Evolutionary conservation across 2,888 invertebrate species (phyloP).

Genomic region (Serrognathus titanus): DNA sequence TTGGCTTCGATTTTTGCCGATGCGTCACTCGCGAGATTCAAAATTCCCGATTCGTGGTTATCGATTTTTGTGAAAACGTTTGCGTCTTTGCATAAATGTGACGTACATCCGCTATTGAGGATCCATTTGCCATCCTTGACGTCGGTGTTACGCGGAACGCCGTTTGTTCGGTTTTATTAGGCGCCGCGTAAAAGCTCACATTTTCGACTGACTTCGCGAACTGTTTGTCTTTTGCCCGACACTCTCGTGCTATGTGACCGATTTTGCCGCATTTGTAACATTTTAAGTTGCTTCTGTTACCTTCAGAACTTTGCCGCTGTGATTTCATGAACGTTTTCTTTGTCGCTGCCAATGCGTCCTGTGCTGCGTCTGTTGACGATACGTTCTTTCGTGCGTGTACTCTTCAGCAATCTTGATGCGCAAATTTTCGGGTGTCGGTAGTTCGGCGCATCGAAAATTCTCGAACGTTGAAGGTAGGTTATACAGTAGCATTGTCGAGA

Average conservation of each 20-base stretch:
- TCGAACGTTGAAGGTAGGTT: slow-evolving; percentile 35
- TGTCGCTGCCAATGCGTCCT: background rate
- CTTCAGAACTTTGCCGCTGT: background rate
- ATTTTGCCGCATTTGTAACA: background rate
- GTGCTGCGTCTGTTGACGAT: background rate
- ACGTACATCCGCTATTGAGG: slow-evolving; percentile 11
- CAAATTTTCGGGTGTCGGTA: slow-evolving; percentile 31
- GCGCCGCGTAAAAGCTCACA: too few relatives aligned
- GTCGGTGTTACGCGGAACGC: too few relatives aligned
- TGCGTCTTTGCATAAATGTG: slow-evolving; percentile 10
- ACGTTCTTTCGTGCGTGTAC: slow-evolving; percentile 14
- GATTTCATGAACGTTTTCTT: background rate
- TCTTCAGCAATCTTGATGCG: slow-evolving; percentile 35
- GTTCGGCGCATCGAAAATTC: slow-evolving; percentile 36
- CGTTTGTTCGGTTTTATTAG: too few relatives aligned
- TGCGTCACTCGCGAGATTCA: background rate
- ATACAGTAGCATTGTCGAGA: slow-evolving; percentile 37
- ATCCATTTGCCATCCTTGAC: too few relatives aligned
- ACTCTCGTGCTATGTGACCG: background rate
- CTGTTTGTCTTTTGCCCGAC: too few relatives aligned
- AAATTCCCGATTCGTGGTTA: background rate
- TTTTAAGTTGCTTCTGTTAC: background rate
- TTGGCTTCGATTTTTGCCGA: background rate
- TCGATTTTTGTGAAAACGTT: background rate
- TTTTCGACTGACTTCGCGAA: too few relatives aligned